These are phyloP conservation scores for Fistularia tabacaria DNA, from an alignment of 2,797 vertebrate species.

Conservation along the genomic window DNA sequence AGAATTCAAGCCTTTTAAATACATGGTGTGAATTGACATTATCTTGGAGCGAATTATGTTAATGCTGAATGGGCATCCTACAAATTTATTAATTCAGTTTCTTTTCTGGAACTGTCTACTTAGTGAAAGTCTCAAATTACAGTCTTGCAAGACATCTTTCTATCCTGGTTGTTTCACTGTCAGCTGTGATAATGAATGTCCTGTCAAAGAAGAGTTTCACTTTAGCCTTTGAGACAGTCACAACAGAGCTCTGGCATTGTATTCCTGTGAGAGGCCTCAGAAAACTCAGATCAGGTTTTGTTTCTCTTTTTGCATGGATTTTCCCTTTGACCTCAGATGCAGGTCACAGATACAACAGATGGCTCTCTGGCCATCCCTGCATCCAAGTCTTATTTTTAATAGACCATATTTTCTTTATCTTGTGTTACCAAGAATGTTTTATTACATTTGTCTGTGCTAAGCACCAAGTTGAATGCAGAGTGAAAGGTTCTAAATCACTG, in stretches of 20 bases:
- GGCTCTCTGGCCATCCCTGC: conserved; percentile 38
- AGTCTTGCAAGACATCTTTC: too few species aligned
- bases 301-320: conserved; percentile 9
- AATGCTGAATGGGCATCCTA: too few species aligned
- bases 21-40: too few species aligned
- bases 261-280: neutral
- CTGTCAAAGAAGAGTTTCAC: too few species aligned
- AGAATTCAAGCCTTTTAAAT: too few species aligned
- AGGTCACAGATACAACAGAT: conserved; percentile 26
- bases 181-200: too few species aligned
- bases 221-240: too few species aligned
- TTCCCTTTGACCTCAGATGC: conserved; percentile 45
- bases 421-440: conserved; percentile 54
- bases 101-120: too few species aligned
- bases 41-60: too few species aligned
- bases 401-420: conserved; percentile 47
- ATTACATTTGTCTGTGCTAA: conserved; percentile 45
- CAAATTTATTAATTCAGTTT: too few species aligned
- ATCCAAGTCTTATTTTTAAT: conserved; percentile 68
- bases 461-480: conserved; percentile 61
- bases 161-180: too few species aligned
- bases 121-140: too few species aligned
- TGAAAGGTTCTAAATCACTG: conserved; percentile 47
- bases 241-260: conserved; percentile 9
- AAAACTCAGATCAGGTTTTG: neutral